Base-by-base conservation (phyloP, 2,113 vertebrate genomes). In the Peromyscus californicus region DNA sequence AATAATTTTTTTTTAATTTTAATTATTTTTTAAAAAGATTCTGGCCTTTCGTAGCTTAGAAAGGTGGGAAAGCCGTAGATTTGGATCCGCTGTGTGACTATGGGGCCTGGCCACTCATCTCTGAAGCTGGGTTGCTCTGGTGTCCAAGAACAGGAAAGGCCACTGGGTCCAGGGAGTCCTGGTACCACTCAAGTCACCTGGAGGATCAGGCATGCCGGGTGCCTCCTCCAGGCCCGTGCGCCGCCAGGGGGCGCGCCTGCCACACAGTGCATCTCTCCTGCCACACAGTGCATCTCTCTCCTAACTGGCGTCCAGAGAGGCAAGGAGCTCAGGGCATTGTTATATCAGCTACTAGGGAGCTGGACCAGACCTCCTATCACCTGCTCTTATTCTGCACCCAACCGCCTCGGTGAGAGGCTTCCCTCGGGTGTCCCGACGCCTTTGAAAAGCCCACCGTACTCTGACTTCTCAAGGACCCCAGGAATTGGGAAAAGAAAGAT, bases 211-310 rank as follows among this genome's bases (percentile, higher is more conserved):
- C n/a, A 15, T 19, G 2, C 4, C 22, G 0, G 19, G 29, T 36
- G 51, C 15, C 9, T 12, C 29, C 5, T 11, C 7, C n/a, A 3
- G 21, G 75, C 36, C 3, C 8, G 21, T 16, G 0, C 1, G 54
- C 87, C 87, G 3, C 95, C 87, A 98, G 97, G 13, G 94, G 97
- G 78, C 90, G 93, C n/a, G 1, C 88, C 69, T 48, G 7, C 3
- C 75, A 39, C 85, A 67, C 13, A 0, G 11, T 45, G 26, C 42
- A 2, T 61, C 9, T 8, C 70, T 63, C 69, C 69, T 48, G 7
- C 2, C 75, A 39, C 85, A 67, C 12, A 0, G 8, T 45, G 26
- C 39, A 1, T 61, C 9, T 8, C 70, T 45, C 70, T 16, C 21
- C 33, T 45, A 65, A 42, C 4, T 5, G 11, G 9, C 39, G 1